Evolutionary conservation across 2,888 invertebrate species (phyloP), one percentile per base, ranked within the genome.

Genomic region (Herminia tarsipennalis): DNA sequence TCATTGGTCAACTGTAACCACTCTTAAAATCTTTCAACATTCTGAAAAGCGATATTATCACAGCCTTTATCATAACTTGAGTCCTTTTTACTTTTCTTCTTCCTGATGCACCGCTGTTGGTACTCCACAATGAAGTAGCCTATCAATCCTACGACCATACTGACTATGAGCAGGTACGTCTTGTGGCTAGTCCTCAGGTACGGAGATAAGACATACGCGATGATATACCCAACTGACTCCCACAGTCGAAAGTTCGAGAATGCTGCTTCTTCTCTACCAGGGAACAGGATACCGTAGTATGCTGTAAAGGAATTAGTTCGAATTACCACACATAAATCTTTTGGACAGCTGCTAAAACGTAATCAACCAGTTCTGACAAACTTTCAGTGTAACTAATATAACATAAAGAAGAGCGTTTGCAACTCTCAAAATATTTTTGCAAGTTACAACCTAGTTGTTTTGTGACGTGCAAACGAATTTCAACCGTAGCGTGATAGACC

Each of bases 211-310:
- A 92, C 78, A 72, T 94, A 95, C 0, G 94, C 93, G 5, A 94
- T 85, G 52, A 94, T 93, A 76, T 93, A 94, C 2, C 95, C 95
- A 0, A 93, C 76, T 0, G 94, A 93, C 70, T 94, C 94, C 94
- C 94, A 95, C 1, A 95, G 88, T 0, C 94, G 84, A 83, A 94
- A 95, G 84, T 94, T 95, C 28, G 94, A 93, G 83, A 94, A 95
- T 0, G 94, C 94, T 0, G 94, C 94, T 64, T 95, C 94, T 66
- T 94, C 92, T 55, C 92, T 81, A 0, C 91, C 88, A 0, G 92
- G 92, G 71, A 95, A 94, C n/a, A 95, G 81, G 16, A 93, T 90
- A 0, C 94, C 94, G 81, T 94, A 94, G 69, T 94, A 92, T 1
- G 93, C 93, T 93, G 79, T 5, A 76, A 80, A 17, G 10, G 9